Percentiles rank a stretch among this genome's conserved stretches.
phyloP scores from a whole-genome alignment of 2,113 vertebrate species.

The Mobula birostris region DNA sequence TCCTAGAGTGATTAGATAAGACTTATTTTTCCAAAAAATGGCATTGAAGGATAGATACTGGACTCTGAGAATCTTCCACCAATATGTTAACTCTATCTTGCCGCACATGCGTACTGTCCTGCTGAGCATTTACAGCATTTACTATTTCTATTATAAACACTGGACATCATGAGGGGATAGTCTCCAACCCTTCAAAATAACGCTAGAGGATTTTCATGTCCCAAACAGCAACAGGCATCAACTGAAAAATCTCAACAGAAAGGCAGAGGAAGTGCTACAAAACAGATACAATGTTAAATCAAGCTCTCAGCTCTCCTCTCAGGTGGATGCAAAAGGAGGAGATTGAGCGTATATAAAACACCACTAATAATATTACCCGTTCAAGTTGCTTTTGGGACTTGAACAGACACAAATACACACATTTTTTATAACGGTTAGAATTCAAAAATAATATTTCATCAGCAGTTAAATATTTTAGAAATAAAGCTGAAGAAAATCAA shows the following conservation, averaged over 20 bases:
- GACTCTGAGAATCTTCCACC: too few species aligned
- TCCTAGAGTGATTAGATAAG: background rate
- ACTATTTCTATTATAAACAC: too few species aligned
- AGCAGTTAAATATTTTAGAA: background rate
- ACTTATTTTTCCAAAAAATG: too few species aligned
- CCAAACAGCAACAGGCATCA: background rate
- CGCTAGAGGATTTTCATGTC: background rate
- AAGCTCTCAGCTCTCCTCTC: background rate
- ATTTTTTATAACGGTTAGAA: background rate
- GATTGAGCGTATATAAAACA: background rate
- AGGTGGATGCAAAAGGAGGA: background rate
- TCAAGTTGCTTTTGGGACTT: background rate
- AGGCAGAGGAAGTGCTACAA: background rate
- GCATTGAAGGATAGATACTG: background rate
- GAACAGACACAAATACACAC: background rate
- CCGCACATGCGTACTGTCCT: too few species aligned
- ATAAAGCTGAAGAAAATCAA: background rate
- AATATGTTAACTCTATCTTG: too few species aligned
- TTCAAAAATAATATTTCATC: background rate
- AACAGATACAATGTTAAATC: background rate
- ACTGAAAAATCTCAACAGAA: background rate
- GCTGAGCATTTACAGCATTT: too few species aligned
- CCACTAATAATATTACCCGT: background rate
- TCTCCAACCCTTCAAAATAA: background rate
- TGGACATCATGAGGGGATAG: background rate